phyloP scores from a whole-genome alignment of 2,113 vertebrate species.

The Vidua macroura region DNA sequence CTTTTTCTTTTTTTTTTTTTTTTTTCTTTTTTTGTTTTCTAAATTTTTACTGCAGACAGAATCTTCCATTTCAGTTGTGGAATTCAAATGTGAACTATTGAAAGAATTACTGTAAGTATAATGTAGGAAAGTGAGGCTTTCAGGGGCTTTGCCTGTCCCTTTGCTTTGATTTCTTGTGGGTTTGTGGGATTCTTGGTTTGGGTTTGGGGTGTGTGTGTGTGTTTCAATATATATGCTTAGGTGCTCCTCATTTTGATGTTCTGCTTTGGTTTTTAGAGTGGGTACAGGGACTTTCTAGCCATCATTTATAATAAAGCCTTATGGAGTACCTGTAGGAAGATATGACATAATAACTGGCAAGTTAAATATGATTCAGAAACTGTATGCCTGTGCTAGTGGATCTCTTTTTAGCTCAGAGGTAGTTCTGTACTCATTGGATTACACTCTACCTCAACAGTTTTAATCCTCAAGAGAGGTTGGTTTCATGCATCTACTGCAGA shows the following conservation, averaged over 20 bases:
- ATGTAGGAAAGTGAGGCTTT: background rate
- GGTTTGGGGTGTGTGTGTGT: rapidly evolving
- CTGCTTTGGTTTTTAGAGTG: background rate
- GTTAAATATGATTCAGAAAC: background rate
- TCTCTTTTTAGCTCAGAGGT: background rate
- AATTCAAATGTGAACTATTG: background rate
- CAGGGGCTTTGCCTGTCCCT: rapidly evolving
- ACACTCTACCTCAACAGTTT: background rate
- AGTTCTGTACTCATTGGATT: background rate
- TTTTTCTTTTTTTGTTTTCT: background rate
- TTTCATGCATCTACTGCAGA: background rate
- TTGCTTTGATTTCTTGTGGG: background rate
- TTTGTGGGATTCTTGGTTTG: background rate
- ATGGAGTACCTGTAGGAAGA: background rate
- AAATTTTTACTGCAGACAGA: background rate
- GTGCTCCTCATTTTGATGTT: background rate
- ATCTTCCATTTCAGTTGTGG: background rate
- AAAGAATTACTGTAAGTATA: background rate
- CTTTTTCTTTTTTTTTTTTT: background rate
- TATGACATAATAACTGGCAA: background rate
- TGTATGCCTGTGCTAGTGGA: background rate
- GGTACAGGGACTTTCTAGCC: background rate
- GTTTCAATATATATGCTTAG: background rate
- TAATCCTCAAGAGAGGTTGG: background rate
- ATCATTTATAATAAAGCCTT: background rate